Conservation (phyloP, 2,113 vertebrate species). For the Oreotrochilus melanogaster region DNA sequence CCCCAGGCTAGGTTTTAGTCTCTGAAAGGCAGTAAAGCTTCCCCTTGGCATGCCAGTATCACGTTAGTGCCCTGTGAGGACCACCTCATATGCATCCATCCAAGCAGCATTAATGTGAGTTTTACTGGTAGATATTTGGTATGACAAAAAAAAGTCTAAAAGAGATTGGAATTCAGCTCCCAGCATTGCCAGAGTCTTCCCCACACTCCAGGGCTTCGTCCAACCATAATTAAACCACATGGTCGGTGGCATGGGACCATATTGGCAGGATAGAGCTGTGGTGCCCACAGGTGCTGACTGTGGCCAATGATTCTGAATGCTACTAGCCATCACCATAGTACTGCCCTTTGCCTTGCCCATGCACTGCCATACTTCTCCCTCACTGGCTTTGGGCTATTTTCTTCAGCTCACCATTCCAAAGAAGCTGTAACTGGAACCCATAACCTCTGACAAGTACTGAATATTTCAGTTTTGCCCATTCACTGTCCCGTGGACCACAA, state of each 20-base stretch:
- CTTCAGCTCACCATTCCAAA: background rate
- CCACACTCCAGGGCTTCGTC: background rate
- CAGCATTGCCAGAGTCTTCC: background rate
- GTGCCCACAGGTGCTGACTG: background rate
- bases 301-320: background rate
- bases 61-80: background rate
- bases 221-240: accelerated
- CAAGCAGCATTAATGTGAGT: background rate
- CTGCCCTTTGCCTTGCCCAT: background rate
- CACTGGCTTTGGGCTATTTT: background rate
- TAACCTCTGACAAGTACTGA: background rate
- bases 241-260: accelerated
- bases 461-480: background rate
- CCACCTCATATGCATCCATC: too few species aligned
- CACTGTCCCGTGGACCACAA: background rate
- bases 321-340: background rate
- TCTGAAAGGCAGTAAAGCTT: background rate
- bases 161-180: background rate
- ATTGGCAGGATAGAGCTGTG: background rate
- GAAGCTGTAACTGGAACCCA: background rate
- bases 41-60: accelerated
- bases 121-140: background rate
- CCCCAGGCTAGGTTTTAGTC: background rate
- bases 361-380: background rate
- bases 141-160: background rate